phyloP scores from a whole-genome alignment of 2,797 vertebrate species.

The Peromyscus aztecus region DNA sequence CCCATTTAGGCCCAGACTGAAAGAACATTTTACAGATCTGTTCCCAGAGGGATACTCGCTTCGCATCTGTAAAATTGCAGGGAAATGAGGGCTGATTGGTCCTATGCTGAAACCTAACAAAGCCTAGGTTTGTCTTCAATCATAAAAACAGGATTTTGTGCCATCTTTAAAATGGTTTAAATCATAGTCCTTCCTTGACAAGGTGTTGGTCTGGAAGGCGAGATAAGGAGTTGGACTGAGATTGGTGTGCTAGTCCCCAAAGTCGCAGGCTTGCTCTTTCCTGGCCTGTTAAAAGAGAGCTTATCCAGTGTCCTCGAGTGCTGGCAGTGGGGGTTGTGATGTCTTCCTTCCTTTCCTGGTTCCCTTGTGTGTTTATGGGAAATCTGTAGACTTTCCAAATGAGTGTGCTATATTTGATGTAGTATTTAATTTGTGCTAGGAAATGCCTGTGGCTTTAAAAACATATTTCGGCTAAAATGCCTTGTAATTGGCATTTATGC shows the following conservation, averaged over 20 bases:
- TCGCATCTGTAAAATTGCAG: not conserved
- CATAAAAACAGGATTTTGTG: not conserved
- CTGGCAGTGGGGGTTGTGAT: not conserved
- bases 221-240: not conserved
- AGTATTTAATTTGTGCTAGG: slow-evolving; percentile 19
- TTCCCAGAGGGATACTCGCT: not conserved
- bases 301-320: not conserved
- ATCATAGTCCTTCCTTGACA: slow-evolving; percentile 51
- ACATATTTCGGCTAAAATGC: slow-evolving; percentile 14
- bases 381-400: slow-evolving; percentile 1
- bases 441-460: not conserved
- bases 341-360: not conserved
- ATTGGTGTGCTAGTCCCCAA: not conserved
- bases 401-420: not conserved
- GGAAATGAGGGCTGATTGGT: not conserved
- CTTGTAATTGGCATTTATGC: slow-evolving; percentile 23
- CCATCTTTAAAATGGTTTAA: slow-evolving; percentile 4
- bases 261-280: not conserved
- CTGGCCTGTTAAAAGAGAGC: not conserved
- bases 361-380: not conserved
- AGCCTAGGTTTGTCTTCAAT: not conserved
- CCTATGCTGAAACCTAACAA: not conserved
- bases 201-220: not conserved
- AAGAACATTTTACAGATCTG: not conserved
- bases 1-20: not conserved